Evolutionary conservation across 2,888 invertebrate species (phyloP), one percentile per base, ranked within the genome.

Genomic region (Heliconius cydno): DNA sequence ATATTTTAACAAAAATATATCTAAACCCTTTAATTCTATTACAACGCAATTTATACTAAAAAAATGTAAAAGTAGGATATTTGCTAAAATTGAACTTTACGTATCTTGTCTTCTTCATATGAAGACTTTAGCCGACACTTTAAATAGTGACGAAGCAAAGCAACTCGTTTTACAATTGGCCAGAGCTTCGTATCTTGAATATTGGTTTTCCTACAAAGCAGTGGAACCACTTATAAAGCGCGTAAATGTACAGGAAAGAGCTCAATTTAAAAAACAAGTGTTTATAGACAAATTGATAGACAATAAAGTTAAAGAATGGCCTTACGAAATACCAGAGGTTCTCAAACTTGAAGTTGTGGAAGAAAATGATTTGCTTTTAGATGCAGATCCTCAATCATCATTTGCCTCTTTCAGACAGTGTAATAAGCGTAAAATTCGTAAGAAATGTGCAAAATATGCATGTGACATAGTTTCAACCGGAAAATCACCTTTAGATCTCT

Each of bases 171-270:
- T 89, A 0, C 85, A 84, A 77, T 75, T 92, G 65, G 91, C 90
- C 0, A 83, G 85, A 77, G 90, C 92, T 12, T 84, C 87, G n/a
- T 92, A 87, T 77, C 81, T 92, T 13, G 57, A 79, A 12, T 28
- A 79, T 60, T 88, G 87, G 86, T 90, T 92, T 78, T 79, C 86
- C 3, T 92, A 90, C 77, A 86, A 89, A 83, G 84, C 80, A 13
- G 87, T 90, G 0, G 91, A 92, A 80, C 89, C 90, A 3, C 82
- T 91, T 2, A 82, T 92, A 22, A 91, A 90, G 82, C 84, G 87
- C n/a, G 63, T 92, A 3, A 84, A 81, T 3, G 79, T 80, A 0
- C 81, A 87, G 4, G 88, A 89, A 34, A 85, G 90, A 82, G 78
- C 84, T 0, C 78, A 81, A 0, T 86, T 92, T 28, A 90, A 89